Conservation (phyloP, 23 tunicate genomes). For the Ciona savignyi region DNA sequence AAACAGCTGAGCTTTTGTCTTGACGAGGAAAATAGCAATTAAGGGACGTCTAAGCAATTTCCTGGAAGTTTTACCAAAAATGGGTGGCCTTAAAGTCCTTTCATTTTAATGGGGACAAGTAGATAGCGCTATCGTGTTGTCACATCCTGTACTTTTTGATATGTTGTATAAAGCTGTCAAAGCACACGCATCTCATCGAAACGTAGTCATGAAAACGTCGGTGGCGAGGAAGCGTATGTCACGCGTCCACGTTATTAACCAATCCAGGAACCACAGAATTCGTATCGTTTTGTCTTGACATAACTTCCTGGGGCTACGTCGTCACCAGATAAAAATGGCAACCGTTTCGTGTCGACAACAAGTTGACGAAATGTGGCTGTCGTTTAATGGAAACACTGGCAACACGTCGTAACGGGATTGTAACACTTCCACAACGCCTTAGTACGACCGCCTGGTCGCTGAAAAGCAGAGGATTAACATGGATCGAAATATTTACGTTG, state of each 20-base stretch:
- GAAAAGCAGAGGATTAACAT: neutral
- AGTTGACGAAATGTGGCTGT: conserved; percentile 1
- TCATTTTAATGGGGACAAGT: no score
- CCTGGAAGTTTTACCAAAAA: neutral
- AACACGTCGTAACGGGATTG: neutral
- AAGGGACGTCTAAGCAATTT: neutral
- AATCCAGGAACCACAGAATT: neutral
- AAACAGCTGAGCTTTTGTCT: neutral
- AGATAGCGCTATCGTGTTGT: no score
- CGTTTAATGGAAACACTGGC: neutral
- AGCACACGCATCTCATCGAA: neutral
- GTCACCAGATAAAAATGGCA: neutral
- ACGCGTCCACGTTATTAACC: neutral
- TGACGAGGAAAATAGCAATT: neutral
- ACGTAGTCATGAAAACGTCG: neutral
- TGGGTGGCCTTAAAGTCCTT: no score
- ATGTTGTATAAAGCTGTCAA: neutral
- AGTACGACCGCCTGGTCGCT: neutral
- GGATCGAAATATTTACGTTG: neutral
- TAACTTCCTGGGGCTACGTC: neutral
- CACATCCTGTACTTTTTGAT: neutral
- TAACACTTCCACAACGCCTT: neutral
- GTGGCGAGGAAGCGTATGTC: neutral
- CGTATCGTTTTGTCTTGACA: neutral
- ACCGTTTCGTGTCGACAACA: neutral